A percentile compares a stretch with the other conserved stretches of the same genome.
Evolutionary conservation across 2,888 invertebrate genomes (phyloP).

Genomic region (Lumbricus terrestris): DNA sequence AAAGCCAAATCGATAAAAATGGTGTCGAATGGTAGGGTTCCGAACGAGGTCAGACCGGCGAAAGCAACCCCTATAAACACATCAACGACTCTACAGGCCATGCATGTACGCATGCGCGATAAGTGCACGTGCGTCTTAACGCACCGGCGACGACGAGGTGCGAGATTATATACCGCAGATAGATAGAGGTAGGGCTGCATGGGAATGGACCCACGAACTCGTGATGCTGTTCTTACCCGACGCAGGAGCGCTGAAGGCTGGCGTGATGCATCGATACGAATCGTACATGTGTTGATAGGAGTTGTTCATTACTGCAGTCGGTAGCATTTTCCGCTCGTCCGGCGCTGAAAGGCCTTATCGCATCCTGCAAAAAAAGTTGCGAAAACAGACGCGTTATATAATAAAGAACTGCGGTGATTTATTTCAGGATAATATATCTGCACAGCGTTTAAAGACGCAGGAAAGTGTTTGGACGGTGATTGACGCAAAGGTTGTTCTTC

Average conservation of each 20-base stretch:
- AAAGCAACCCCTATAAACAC: neutral
- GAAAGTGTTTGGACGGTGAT: neutral
- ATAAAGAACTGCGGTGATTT: neutral
- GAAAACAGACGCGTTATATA: neutral
- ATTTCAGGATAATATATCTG: too few species aligned
- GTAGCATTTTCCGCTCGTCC: neutral
- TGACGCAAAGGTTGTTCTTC: neutral
- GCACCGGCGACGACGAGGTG: neutral
- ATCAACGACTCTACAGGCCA: too few species aligned
- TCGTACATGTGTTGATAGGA: conserved; percentile 13
- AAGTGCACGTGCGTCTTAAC: conserved; percentile 3
- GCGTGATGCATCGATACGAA: neutral
- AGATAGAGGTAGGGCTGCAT: too few species aligned
- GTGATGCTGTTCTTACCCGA: conserved; percentile 8
- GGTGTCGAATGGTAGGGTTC: neutral
- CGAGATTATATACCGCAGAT: neutral
- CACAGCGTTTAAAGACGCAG: neutral
- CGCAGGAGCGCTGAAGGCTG: neutral
- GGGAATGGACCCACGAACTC: neutral
- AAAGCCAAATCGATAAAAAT: neutral
- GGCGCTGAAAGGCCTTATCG: neutral
- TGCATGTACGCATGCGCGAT: neutral
- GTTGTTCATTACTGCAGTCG: conserved; percentile 10
- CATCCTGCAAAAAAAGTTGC: neutral
- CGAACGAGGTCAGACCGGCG: neutral